Evolutionary conservation across 2,888 invertebrate genomes (phyloP).

Genomic region (Stenchaetothrips biformis): DNA sequence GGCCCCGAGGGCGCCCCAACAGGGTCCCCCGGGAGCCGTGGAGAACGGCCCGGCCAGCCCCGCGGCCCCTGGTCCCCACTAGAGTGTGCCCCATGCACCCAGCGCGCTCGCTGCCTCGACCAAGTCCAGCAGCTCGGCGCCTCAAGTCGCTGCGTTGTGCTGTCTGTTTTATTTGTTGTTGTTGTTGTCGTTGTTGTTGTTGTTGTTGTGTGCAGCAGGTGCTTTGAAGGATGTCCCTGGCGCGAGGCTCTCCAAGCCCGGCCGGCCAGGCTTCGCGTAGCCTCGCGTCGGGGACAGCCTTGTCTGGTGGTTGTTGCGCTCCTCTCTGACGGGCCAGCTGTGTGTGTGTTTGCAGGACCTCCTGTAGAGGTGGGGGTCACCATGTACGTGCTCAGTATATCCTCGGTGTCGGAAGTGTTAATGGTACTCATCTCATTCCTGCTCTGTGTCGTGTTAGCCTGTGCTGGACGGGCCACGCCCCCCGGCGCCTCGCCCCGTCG

Average conservation of each 20-base stretch:
- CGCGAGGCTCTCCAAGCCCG: too few species aligned
- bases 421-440: slow-evolving; percentile 47
- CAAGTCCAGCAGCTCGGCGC: too few species aligned
- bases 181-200: too few species aligned
- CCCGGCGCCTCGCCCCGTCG: background rate
- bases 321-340: slow-evolving; percentile 26
- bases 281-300: too few species aligned
- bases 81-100: background rate
- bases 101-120: background rate
- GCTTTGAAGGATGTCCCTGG: too few species aligned
- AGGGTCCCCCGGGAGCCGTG: background rate
- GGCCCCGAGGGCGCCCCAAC: background rate
- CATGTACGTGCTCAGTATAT: slow-evolving; percentile 56
- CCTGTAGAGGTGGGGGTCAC: slow-evolving; percentile 56
- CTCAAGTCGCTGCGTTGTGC: too few species aligned
- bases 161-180: background rate
- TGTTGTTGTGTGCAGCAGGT: background rate
- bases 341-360: slow-evolving; percentile 46
- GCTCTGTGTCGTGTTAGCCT: slow-evolving; percentile 18
- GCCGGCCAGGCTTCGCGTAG: too few species aligned
- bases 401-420: slow-evolving; percentile 57
- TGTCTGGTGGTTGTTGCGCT: background rate
- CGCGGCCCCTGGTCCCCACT: too few species aligned
- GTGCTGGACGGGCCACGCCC: background rate
- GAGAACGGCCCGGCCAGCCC: too few species aligned